Conservation (phyloP, 2,113 vertebrate species). For the Pomatorhinus ruficollis region DNA sequence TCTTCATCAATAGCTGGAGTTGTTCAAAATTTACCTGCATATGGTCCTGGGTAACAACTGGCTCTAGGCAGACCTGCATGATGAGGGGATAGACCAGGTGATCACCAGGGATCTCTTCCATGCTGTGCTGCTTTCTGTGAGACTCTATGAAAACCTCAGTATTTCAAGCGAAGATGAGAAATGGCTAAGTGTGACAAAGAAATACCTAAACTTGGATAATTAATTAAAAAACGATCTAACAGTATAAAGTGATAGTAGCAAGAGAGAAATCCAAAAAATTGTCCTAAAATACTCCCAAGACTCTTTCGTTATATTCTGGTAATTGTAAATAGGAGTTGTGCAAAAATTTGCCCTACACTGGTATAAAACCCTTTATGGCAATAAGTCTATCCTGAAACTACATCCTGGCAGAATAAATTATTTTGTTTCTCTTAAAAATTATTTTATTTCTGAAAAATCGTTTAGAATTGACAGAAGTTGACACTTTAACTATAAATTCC, state of each 20-base stretch:
- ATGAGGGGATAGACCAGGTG: neutral
- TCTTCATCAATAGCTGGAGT: neutral
- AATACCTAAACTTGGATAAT: neutral
- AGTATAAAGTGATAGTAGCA: neutral
- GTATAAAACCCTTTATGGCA: neutral
- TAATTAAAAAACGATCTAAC: neutral
- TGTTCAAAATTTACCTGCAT: neutral
- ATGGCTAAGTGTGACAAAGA: neutral
- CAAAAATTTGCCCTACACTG: neutral
- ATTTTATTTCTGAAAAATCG: neutral
- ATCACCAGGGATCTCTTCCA: neutral
- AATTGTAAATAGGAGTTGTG: fast-evolving
- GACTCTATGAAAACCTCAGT: neutral
- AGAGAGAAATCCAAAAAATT: fast-evolving
- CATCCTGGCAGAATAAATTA: neutral
- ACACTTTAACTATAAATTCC: neutral
- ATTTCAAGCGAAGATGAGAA: neutral
- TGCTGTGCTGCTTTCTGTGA: neutral
- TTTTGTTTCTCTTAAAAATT: neutral
- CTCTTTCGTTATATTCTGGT: neutral
- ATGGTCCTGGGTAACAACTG: neutral
- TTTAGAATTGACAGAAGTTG: neutral
- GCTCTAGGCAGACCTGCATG: neutral
- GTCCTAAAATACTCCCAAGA: neutral
- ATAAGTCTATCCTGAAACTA: neutral